Conservation (phyloP, 2,797 vertebrate species). For the Poeciliopsis infans region DNA sequence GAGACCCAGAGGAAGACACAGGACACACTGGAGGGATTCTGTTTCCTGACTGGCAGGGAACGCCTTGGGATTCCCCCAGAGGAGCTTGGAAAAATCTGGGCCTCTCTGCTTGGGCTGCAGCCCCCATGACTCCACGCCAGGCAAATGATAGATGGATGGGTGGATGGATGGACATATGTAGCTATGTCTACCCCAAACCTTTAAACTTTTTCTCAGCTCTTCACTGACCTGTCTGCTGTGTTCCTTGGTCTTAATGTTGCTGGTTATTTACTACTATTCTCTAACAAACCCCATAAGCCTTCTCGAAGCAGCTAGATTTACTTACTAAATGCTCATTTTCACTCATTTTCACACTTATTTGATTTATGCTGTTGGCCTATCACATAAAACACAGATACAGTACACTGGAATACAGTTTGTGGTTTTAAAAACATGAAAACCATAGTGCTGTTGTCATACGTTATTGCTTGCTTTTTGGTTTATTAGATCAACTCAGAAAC, state of each 20-base stretch:
- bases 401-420: neutral
- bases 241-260: neutral
- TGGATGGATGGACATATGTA: too few relatives aligned
- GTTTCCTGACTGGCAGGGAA: too few relatives aligned
- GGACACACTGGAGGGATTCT: too few relatives aligned
- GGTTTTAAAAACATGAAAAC: neutral
- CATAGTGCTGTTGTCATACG: too few relatives aligned
- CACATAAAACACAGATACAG: neutral
- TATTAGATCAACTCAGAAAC: neutral
- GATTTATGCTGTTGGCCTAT: neutral
- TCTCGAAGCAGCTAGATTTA: neutral
- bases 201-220: neutral
- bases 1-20: too few relatives aligned
- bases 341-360: neutral
- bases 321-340: neutral
- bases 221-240: neutral
- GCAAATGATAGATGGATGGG: too few relatives aligned
- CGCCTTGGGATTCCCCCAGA: too few relatives aligned
- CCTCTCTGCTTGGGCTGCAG: too few relatives aligned
- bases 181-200: neutral
- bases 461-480: neutral
- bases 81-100: too few relatives aligned
- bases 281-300: neutral
- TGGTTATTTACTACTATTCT: neutral
- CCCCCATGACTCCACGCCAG: too few relatives aligned